These are phyloP conservation scores for Discoglossus pictus DNA, from an alignment of 2,797 vertebrate genomes.

Conservation along the genomic window DNA sequence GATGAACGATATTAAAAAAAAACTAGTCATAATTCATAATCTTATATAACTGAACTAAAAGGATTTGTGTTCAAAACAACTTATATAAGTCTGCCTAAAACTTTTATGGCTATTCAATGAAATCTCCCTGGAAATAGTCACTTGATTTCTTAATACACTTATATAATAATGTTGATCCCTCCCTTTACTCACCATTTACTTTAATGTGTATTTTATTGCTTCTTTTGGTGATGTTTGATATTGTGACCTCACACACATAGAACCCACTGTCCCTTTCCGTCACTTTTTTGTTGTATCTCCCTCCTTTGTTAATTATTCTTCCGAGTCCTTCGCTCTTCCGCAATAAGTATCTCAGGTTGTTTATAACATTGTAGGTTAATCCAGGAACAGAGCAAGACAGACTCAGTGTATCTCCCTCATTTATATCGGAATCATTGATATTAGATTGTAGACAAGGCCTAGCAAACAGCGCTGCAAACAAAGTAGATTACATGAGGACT, in stretches of 20 bases:
- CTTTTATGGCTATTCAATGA: too few relatives aligned
- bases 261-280: conserved; percentile 58
- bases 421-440: conserved; percentile 37
- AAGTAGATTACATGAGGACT: too few relatives aligned
- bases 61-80: too few relatives aligned
- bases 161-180: too few relatives aligned
- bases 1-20: too few relatives aligned
- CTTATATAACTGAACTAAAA: too few relatives aligned
- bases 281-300: conserved; percentile 51
- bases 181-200: conserved; percentile 69
- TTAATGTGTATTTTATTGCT: conserved; percentile 60
- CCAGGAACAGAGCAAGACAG: conserved; percentile 56
- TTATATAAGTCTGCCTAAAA: too few relatives aligned
- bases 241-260: conserved; percentile 64
- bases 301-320: conserved; percentile 33
- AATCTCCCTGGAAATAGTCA: too few relatives aligned
- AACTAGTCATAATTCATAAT: too few relatives aligned
- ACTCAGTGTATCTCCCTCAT: conserved; percentile 59
- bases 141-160: too few relatives aligned
- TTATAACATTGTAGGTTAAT: conserved; percentile 33
- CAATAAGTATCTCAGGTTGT: conserved; percentile 59
- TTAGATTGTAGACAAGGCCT: conserved; percentile 58
- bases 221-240: conserved; percentile 67
- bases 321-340: conserved; percentile 38
- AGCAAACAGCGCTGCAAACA: conserved; percentile 71